phyloP scores from a whole-genome alignment of 2,888 invertebrate species.

The Metellina segmentata region DNA sequence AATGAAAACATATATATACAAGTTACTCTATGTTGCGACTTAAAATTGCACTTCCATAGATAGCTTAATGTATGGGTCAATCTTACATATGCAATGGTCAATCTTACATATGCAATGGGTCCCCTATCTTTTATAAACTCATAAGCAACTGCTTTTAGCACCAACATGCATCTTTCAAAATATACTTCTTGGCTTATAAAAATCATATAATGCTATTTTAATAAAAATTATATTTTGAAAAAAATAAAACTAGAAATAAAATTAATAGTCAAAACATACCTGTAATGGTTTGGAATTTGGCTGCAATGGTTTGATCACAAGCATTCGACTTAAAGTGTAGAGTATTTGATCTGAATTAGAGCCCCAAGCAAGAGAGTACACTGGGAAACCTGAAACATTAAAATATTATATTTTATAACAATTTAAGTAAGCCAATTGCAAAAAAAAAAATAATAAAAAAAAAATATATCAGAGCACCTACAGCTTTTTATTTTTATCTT shows the following conservation, averaged over 20 bases:
- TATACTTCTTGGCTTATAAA: background rate
- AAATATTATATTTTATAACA: background rate
- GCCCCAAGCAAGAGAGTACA: slow-evolving; percentile 91
- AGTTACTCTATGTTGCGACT: no score
- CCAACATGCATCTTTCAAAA: no score
- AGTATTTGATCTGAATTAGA: slow-evolving; percentile 84
- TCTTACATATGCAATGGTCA: no score
- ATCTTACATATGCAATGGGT: no score
- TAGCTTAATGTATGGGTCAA: no score
- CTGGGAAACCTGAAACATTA: slow-evolving; percentile 83
- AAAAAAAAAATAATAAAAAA: background rate
- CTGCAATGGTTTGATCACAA: slow-evolving; percentile 85
- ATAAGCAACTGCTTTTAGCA: no score
- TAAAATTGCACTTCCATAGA: no score
- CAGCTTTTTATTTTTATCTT: background rate
- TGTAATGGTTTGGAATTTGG: slow-evolving; percentile 83
- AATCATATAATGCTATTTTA: background rate
- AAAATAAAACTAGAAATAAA: no score
- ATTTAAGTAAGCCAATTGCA: background rate
- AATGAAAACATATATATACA: no score
- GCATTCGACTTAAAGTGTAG: slow-evolving; percentile 83
- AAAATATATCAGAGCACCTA: background rate
- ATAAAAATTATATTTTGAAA: background rate
- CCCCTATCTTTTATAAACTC: no score
- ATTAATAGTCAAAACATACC: slow-evolving; percentile 79